Evolutionary conservation across 2,113 vertebrate species (phyloP).

Genomic region (Naja naja): DNA sequence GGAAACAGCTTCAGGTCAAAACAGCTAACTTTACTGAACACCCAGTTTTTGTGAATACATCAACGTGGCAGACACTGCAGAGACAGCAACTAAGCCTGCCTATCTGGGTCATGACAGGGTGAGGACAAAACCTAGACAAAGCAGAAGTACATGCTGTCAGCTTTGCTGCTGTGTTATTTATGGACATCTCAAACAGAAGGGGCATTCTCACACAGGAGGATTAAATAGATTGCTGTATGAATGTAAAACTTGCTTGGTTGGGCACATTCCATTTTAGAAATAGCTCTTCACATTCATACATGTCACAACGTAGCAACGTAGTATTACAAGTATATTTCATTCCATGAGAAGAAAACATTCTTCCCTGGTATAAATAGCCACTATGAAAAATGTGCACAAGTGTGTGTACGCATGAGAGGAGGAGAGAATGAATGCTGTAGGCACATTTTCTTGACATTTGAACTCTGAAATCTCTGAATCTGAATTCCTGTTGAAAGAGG

Average conservation of each 20-base stretch:
- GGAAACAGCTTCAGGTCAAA: background rate
- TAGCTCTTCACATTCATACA: background rate
- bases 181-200: slow-evolving; percentile 6
- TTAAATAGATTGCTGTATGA: background rate
- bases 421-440: background rate
- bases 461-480: background rate
- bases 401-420: background rate
- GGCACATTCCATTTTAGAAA: slow-evolving; percentile 1
- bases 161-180: background rate
- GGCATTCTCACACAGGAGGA: background rate
- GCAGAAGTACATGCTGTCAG: background rate
- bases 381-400: background rate
- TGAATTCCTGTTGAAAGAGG: background rate
- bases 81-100: background rate
- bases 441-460: background rate
- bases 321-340: background rate
- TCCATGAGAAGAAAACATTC: background rate
- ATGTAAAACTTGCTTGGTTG: background rate
- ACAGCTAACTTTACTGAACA: background rate
- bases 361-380: background rate
- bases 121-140: slow-evolving; percentile 3
- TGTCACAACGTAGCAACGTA: background rate
- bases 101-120: background rate
- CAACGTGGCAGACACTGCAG: background rate
- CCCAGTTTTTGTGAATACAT: background rate